phyloP scores from a whole-genome alignment of 2,888 invertebrate genomes.

The Napeogenes sylphis region DNA sequence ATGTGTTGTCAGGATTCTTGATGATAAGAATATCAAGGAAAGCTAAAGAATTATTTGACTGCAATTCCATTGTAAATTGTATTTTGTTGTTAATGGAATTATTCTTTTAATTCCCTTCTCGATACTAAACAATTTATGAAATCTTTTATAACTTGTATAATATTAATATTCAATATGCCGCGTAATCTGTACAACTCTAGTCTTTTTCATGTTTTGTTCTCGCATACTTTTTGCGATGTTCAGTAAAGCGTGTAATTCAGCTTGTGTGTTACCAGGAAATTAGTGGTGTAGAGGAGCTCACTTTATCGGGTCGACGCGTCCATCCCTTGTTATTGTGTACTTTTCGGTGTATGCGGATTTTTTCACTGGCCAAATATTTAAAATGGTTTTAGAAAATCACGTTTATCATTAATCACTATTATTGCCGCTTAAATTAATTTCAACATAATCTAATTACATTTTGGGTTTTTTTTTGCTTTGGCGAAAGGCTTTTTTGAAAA shows the following conservation, averaged over 20 bases:
- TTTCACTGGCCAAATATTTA: conserved; percentile 6
- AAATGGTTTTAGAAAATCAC: conserved; percentile 5
- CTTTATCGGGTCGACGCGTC: conserved; percentile 42
- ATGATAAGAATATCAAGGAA: no score
- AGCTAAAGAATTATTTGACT: no score
- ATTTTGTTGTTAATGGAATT: no score
- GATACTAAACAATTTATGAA: no score
- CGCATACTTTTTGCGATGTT: not conserved
- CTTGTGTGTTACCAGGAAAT: conserved; percentile 37
- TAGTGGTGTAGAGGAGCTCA: conserved; percentile 30
- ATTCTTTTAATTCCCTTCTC: no score
- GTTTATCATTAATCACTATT: not conserved
- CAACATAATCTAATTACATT: not conserved
- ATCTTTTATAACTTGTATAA: not conserved
- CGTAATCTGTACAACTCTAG: no score
- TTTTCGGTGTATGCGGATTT: conserved; percentile 6
- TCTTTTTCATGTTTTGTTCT: not conserved
- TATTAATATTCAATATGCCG: no score
- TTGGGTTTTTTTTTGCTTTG: no score
- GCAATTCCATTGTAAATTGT: no score
- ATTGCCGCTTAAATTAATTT: conserved; percentile 3
- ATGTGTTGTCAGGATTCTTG: no score
- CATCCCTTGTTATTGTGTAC: conserved; percentile 47
- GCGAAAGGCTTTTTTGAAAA: conserved; percentile 16
- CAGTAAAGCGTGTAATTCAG: conserved; percentile 18